These are phyloP conservation scores for Diadromus collaris DNA, from an alignment of 2,888 invertebrate genomes.

Conservation along the genomic window DNA sequence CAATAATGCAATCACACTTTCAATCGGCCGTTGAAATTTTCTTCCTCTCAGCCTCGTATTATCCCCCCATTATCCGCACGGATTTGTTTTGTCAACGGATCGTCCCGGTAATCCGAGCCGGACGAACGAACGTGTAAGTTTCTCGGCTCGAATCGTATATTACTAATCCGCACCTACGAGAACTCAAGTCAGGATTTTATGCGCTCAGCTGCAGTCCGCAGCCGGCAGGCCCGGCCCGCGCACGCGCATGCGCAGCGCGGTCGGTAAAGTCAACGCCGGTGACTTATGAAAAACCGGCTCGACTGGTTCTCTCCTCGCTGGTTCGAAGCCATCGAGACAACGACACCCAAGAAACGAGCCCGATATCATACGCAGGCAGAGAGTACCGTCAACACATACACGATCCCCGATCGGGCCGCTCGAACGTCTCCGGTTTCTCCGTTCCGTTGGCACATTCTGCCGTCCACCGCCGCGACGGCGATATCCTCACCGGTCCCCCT, in stretches of 20 bases:
- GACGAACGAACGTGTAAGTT: conserved; percentile 4
- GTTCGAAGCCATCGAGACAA: conserved; percentile 26
- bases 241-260: conserved; percentile 17
- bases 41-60: not conserved
- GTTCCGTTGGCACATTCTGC: not conserved
- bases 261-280: conserved; percentile 30
- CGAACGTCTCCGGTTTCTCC: not conserved
- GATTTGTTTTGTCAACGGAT: conserved; percentile 13
- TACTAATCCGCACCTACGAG: conserved; percentile 12
- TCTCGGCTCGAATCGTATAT: conserved; percentile 29
- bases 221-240: too few species aligned
- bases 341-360: conserved; percentile 47
- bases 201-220: conserved; percentile 38
- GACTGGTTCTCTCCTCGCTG: conserved; percentile 52
- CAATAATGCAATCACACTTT: not conserved
- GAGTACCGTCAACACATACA: conserved; percentile 15
- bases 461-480: not conserved
- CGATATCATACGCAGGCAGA: conserved; percentile 13
- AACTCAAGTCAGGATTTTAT: conserved; percentile 39
- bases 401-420: not conserved
- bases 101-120: conserved; percentile 2
- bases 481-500: conserved; percentile 44
- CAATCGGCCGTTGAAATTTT: not conserved
- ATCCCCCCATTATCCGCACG: not conserved
- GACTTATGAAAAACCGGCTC: conserved; percentile 62